Evolutionary conservation across 2,888 invertebrate genomes (phyloP).

Genomic region (Byasa hedistus): DNA sequence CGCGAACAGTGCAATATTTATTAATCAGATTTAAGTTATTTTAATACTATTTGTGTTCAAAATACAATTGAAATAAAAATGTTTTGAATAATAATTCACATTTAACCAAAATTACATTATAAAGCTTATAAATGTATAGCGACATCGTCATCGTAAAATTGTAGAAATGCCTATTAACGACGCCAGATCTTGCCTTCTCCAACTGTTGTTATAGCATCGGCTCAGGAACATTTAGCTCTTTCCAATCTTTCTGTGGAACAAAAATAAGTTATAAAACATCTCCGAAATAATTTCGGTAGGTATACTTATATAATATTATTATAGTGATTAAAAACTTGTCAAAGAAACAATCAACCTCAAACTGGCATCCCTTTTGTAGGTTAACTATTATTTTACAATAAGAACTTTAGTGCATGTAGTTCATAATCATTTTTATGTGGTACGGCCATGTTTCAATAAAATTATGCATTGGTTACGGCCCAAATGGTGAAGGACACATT

Average conservation of each 20-base stretch:
- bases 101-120: no score
- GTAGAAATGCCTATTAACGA: background rate
- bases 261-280: constrained; percentile 19
- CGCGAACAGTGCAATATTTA: background rate
- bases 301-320: background rate
- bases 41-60: no score
- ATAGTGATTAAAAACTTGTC: background rate
- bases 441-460: background rate
- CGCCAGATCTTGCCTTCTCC: constrained; percentile 33
- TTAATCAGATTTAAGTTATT: background rate
- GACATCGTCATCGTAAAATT: no score
- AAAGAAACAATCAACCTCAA: background rate
- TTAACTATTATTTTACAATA: background rate
- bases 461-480: background rate
- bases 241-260: constrained; percentile 67
- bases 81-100: no score
- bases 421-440: background rate
- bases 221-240: constrained; percentile 66
- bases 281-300: background rate
- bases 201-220: constrained; percentile 41
- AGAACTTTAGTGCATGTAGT: background rate
- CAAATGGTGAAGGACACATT: constrained; percentile 1
- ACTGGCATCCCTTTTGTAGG: background rate
- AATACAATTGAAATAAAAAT: no score
- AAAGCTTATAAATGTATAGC: no score